Conservation (phyloP, 2,797 vertebrate species). For the Syncerus caffer region DNA sequence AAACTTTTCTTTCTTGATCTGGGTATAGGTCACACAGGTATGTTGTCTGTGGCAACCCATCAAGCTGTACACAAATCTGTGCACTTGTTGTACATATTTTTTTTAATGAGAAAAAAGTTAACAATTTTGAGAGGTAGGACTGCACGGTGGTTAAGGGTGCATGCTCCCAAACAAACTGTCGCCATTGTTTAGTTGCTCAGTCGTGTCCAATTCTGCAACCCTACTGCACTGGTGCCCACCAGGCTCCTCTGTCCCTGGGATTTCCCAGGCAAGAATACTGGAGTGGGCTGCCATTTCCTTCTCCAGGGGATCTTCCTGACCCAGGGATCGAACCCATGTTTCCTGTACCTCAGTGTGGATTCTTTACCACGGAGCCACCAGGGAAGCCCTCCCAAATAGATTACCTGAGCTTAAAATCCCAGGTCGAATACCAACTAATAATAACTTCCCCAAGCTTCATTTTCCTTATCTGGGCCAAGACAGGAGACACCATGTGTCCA, state of each 20-base stretch:
- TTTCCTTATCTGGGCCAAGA: not conserved
- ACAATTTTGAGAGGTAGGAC: not conserved
- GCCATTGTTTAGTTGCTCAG: not conserved
- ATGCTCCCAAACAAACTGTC: not conserved
- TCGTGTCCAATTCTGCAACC: not conserved
- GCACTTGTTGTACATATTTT: not conserved
- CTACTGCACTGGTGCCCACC: not conserved
- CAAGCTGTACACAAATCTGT: not conserved
- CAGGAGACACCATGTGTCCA: not conserved
- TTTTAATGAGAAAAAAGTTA: not conserved
- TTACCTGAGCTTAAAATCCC: not conserved
- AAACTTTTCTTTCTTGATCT: not conserved
- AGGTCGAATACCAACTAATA: not conserved
- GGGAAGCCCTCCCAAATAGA: not conserved
- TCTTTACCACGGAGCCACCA: not conserved
- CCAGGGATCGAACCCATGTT: not conserved
- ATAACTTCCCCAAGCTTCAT: not conserved
- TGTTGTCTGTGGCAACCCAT: not conserved
- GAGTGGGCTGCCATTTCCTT: not conserved
- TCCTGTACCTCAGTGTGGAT: not conserved
- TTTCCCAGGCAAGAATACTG: not conserved
- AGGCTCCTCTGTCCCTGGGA: not conserved
- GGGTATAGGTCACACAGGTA: not conserved
- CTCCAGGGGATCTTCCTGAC: not conserved
- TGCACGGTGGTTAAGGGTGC: accelerated